These are phyloP conservation scores for Microhierax caerulescens DNA, from an alignment of 2,797 vertebrate species.

Conservation along the genomic window DNA sequence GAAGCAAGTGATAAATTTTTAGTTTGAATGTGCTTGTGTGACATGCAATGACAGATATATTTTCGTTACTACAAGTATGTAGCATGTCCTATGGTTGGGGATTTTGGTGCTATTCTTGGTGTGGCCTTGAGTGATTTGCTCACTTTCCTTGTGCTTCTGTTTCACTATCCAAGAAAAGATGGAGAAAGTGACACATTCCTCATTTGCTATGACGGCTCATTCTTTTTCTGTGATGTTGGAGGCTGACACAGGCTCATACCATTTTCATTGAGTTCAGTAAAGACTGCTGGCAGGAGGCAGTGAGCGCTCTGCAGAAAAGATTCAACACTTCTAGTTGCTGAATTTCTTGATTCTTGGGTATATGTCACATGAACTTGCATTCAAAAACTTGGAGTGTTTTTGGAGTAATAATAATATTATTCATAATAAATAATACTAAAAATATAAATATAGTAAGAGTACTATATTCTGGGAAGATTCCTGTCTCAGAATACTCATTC, in stretches of 20 bases:
- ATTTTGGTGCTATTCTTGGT: conserved; percentile 19
- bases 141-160: neutral
- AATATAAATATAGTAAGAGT: neutral
- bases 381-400: neutral
- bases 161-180: neutral
- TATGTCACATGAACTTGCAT: neutral
- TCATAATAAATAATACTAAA: no score
- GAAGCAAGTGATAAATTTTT: conserved; percentile 29
- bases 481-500: neutral
- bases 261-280: neutral
- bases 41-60: neutral
- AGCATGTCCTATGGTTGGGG: neutral
- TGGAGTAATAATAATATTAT: neutral
- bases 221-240: neutral
- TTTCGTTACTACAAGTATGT: conserved; percentile 55
- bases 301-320: neutral
- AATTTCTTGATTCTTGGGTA: neutral
- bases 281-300: neutral
- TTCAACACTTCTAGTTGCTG: neutral
- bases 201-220: neutral
- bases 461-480: neutral
- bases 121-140: neutral
- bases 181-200: neutral
- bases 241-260: neutral
- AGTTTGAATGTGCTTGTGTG: conserved; percentile 39